Conservation (phyloP, 2,888 invertebrate species). For the Clistopyga incitator region DNA sequence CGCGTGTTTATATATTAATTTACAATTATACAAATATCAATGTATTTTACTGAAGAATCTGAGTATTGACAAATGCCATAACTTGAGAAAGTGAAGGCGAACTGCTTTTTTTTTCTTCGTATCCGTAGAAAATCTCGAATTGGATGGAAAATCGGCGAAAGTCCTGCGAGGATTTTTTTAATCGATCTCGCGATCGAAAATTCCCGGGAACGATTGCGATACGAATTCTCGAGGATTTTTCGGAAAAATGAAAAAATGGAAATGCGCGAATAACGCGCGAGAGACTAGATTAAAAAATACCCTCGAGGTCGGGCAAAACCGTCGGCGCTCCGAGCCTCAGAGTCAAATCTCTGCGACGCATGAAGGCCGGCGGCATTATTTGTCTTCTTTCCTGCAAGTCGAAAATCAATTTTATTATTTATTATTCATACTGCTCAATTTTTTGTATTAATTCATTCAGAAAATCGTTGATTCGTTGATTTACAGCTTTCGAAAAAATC, state of each 20-base stretch:
- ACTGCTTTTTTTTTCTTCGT: not conserved
- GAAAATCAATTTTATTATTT: no score
- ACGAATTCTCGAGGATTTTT: conserved; percentile 1
- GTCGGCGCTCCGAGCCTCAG: conserved; percentile 81
- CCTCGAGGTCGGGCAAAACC: conserved; percentile 81
- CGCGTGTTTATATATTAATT: no score
- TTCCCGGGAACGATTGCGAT: not conserved
- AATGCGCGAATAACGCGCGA: not conserved
- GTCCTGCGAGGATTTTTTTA: not conserved
- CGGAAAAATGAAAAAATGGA: conserved; percentile 17
- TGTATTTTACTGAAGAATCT: conserved; percentile 52
- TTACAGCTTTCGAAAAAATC: no score
- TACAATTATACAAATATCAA: not conserved
- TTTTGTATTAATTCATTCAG: no score
- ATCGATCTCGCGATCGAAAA: not conserved
- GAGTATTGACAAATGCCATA: conserved; percentile 65
- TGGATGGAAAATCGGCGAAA: not conserved
- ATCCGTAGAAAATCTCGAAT: not conserved
- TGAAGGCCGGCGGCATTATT: conserved; percentile 80
- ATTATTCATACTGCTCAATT: no score
- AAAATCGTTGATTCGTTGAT: no score
- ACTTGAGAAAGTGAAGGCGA: conserved; percentile 19
- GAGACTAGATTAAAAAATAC: conserved; percentile 82
- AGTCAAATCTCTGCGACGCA: conserved; percentile 78
- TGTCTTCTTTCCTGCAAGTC: conserved; percentile 77